Evolutionary conservation across 2,888 invertebrate genomes (phyloP).

Genomic region (Megaustenia siamemsis): DNA sequence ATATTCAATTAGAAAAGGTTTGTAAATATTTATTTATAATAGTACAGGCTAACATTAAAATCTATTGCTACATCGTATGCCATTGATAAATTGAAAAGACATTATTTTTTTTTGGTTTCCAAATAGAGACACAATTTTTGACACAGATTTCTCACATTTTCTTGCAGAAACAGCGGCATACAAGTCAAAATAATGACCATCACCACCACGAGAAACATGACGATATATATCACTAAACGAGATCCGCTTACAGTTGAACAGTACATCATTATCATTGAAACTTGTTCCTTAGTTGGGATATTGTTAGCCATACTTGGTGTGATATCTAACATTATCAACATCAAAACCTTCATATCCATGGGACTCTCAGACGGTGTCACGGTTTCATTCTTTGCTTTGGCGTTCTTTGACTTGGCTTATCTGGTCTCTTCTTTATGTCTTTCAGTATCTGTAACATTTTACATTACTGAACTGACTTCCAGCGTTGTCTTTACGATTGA

Average conservation of each 20-base stretch:
- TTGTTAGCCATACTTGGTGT: neutral
- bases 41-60: too few relatives aligned
- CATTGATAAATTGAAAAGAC: too few relatives aligned
- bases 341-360: slow-evolving; percentile 9
- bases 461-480: neutral
- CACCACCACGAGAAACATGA: neutral
- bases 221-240: neutral
- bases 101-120: too few relatives aligned
- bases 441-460: neutral
- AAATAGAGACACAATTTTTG: too few relatives aligned
- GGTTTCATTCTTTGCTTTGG: neutral
- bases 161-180: too few relatives aligned
- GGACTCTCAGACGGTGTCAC: slow-evolving; percentile 26
- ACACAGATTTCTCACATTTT: too few relatives aligned
- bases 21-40: too few relatives aligned
- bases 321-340: slow-evolving; percentile 6
- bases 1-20: too few relatives aligned
- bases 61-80: too few relatives aligned
- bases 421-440: neutral
- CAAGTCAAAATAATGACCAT: too few relatives aligned
- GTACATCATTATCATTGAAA: neutral
- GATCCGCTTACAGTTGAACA: neutral
- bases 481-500: neutral
- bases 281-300: neutral
- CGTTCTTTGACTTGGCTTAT: slow-evolving; percentile 16